Evolutionary conservation across 2,888 invertebrate species (phyloP), one percentile per base, ranked within the genome.

Genomic region (Exocentrus adspersus): DNA sequence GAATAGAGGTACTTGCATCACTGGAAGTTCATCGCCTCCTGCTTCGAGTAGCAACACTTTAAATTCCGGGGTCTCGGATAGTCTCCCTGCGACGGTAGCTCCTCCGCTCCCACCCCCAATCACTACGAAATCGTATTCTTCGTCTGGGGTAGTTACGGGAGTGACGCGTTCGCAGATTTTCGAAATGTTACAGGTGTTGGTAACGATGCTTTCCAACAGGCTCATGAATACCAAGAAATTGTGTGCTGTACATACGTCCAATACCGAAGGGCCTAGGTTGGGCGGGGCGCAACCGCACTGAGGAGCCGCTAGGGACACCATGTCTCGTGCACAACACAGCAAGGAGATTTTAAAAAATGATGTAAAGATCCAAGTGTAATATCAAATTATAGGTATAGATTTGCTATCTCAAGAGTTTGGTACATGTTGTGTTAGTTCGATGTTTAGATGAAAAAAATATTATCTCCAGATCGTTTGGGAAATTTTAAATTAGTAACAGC

Each of bases 31-130:
- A 71, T 90, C 89, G 0, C 86, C 87, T 0, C 90, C 90, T 0
- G 90, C 90, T 83, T 90, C 90, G 65, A 90, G 76, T 5, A 90
- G 78, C 10, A 90, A 76, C 7, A 90, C 88, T 82, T 86, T 88
- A 88, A 88, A 88, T 51, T 86, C 83, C 5, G 85, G 83, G 50
- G 87, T 84, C 74, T 89, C 89, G 16, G 89, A 88, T 12, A 90
- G 77, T 64, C 89, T 83, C 0, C 83, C 86, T 14, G 89, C 89
- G 0, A 88, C 85, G 7, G 87, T 87, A 0, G 89, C 79, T 0
- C 90, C 90, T 0, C 87, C 88, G 0, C 88, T 86, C 0, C 89
- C 89, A 4, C 87, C 88, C 0, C 89, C 90, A 7, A 87, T 81
- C 2, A 89, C 88, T 45, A 72, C 65, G 50, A 65, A 72, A 52